Evolutionary conservation across 2,797 vertebrate genomes (phyloP), one percentile per base, ranked within the genome.

Genomic region (Pelodytes ibericus): DNA sequence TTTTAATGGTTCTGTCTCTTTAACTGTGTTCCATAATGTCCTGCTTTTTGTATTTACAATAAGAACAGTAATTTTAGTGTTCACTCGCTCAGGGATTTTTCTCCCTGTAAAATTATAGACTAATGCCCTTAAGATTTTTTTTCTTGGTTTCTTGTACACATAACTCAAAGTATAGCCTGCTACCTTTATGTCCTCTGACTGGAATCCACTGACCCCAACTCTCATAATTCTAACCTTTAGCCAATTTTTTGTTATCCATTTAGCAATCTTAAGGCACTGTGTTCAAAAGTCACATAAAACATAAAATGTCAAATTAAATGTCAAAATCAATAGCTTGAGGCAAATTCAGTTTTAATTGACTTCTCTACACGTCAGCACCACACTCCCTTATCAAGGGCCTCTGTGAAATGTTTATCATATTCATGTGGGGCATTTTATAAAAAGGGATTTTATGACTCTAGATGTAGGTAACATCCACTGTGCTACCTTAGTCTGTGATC

Each of bases 241-340:
- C 16, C 41, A 4, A 10, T 36, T 36, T 36, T 10, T n/a, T n/a
- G n/a, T 36, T 36, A 36, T 4, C 4, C 31, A 44, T 3, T 44
- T 53, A 53, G n/a, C 22, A 20, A 20, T 53, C 49, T 7, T 53
- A 22, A 20, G 49, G 6, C 20, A 15, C 49, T 24, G 11, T 24
- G n/a, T 53, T 53, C 20, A 53, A 49, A 49, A 53, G 20, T 53
- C 20, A 24, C n/a, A 53, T 18, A 53, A 22, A 7, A 1, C 16
- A 20, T 53, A 20, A 53, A 53, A 53, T 53, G 49, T 24, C 49
- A 53, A 5, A 53, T 53, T 53, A 53, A 53, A 53, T 53, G 49
- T 53, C 49, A 53, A 53, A 53, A 24, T 53, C 49, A 53, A 53
- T 53, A 53, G 49, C 41, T 24, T 53, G n/a, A 53, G 49, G 49